phyloP scores from a whole-genome alignment of 2,888 invertebrate species.

The Chrysolina oricalcia region DNA sequence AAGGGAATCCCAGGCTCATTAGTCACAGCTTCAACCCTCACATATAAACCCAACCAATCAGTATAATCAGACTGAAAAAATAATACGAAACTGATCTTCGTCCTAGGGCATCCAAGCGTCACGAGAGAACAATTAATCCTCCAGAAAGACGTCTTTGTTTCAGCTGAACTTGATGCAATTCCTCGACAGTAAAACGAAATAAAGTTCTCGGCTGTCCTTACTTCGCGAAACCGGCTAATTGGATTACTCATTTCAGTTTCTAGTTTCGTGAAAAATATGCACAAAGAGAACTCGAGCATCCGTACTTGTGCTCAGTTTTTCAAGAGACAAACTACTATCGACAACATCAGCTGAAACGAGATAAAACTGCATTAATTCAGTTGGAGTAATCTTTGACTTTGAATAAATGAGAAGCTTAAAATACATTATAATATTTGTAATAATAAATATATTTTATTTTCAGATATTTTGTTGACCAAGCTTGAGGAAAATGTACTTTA shows the following conservation, averaged over 20 bases:
- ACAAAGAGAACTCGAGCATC: neutral
- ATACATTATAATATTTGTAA: too few relatives aligned
- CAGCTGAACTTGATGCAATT: neutral
- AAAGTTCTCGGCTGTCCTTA: neutral
- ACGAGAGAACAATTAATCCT: conserved; percentile 3
- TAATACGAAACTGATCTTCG: neutral
- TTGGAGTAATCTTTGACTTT: too few relatives aligned
- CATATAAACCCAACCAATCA: too few relatives aligned
- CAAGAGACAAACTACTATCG: neutral
- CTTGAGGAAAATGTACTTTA: too few relatives aligned
- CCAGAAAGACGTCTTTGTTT: neutral
- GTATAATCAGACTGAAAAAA: neutral
- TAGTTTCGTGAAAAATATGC: neutral
- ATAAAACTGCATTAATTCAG: too few relatives aligned
- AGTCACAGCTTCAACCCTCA: too few relatives aligned
- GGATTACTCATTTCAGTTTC: neutral
- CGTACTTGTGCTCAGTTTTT: neutral
- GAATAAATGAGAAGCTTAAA: too few relatives aligned
- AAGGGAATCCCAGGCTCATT: too few relatives aligned
- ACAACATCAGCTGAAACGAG: too few relatives aligned
- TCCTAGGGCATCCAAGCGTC: neutral
- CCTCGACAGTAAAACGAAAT: conserved; percentile 3
- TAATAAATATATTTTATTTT: too few relatives aligned
- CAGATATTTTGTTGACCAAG: too few relatives aligned
- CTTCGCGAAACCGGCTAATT: neutral